Conservation (phyloP, 2,888 invertebrate species). For the Agrotis ipsilon region DNA sequence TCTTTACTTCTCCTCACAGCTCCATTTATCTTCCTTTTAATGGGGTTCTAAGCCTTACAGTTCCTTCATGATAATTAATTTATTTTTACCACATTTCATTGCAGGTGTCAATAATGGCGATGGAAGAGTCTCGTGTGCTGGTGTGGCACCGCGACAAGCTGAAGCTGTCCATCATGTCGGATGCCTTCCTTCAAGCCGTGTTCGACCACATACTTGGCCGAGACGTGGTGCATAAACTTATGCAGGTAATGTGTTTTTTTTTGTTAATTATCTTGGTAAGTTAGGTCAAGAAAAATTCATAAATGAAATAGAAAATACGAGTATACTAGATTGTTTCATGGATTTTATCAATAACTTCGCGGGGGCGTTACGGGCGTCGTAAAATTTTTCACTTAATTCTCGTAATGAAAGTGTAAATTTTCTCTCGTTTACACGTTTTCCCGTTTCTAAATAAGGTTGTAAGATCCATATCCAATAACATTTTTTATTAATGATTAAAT, state of each 20-base stretch:
- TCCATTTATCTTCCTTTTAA: too few species aligned
- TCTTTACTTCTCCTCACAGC: too few species aligned
- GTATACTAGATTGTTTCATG: background rate
- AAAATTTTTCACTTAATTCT: background rate
- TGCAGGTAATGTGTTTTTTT: slow-evolving; percentile 92
- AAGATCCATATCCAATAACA: too few species aligned
- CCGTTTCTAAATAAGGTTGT: background rate
- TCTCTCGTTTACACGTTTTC: background rate
- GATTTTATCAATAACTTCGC: too few species aligned
- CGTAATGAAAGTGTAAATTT: background rate
- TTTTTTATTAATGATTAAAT: background rate
- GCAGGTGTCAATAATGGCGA: slow-evolving; percentile 96
- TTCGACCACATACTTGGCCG: slow-evolving; percentile 96
- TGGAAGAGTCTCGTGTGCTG: slow-evolving; percentile 96
- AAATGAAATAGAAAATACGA: background rate
- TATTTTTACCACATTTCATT: slow-evolving; percentile 51
- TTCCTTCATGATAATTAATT: background rate
- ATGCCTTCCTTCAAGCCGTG: slow-evolving; percentile 95
- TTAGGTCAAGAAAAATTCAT: background rate
- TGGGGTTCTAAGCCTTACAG: too few species aligned
- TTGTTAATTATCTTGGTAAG: too few species aligned
- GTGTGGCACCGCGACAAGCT: slow-evolving; percentile 97
- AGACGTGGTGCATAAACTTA: slow-evolving; percentile 96
- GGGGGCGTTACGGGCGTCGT: too few species aligned
- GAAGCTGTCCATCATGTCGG: slow-evolving; percentile 95